Evolutionary conservation across 2,113 vertebrate species (phyloP), one percentile per base, ranked within the genome.

Genomic region (Amblyopsis rosae): DNA sequence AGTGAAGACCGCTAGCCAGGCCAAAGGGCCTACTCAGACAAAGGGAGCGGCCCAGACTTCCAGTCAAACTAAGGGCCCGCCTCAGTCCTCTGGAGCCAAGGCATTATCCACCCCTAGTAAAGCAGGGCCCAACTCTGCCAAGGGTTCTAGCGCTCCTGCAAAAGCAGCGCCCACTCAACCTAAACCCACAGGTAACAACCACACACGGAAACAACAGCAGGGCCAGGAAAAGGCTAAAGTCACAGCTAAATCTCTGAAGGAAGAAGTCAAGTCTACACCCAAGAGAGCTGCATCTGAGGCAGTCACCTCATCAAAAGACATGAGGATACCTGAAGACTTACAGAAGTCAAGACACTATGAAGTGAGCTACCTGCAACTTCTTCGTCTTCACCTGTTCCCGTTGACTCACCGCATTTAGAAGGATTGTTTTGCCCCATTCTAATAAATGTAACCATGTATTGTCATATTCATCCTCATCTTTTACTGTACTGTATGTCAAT

Each of bases 341-440:
- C 92, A 92, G 0, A 96, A 91, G 92, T 85, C 74, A 3, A 95
- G 93, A 90, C 94, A 95, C 74, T 92, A 94, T 50, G 96, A 99
- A 94, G 98, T 99, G 90, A 96, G 95, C 92, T 73, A 89, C 90
- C 87, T 85, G 88, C 82, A 85, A 87, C 88, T 79, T 87, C 84
- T 78, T 87, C 87, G 82, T 78, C 85, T 87, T 87, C 87, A 87
- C 83, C 55, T 79, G 80, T 86, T 86, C 65, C 72, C 78, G 66
- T 73, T 65, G 54, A 81, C 41, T 83, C 70, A 76, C 59, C 73
- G 65, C 78, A 82, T 71, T 51, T 32, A 32, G 12, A 12, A 50
- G 3, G 1, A 57, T 60, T 69, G 8, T 62, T 71, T 76, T 73
- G 9, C 19, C 76, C 17, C 69, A 72, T 85, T 79, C 12, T n/a